Evolutionary conservation across 2,113 vertebrate genomes (phyloP), one percentile per base, ranked within the genome.

Genomic region (Girardinichthys multiradiatus): DNA sequence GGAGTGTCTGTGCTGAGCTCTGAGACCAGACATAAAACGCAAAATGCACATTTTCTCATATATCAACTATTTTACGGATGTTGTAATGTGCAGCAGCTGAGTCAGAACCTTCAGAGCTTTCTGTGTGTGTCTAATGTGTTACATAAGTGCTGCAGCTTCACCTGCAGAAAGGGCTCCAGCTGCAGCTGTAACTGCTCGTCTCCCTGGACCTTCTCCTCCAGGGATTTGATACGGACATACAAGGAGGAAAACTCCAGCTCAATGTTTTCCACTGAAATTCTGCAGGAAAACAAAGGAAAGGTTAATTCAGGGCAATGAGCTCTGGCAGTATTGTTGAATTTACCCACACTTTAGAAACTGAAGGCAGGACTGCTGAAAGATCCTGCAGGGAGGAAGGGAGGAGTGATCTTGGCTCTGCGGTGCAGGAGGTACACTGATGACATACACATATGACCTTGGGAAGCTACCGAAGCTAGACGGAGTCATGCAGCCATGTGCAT

Each of bases 81-180:
- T 58, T 13, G 31, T 79, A 21, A 59, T 79, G 65, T 68, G 28
- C 6, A 74, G 67, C 14, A 45, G 61, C 68, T 57, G 57, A 79
- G 74, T 86, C 83, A 83, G 77, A 70, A 76, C 67, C 2, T 31
- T 15, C 64, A 70, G 39, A 71, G 69, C 51, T 57, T 63, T 68
- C 63, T 81, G 24, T 33, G 24, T 31, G 29, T 54, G 19, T 24
- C 4, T 19, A 17, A 15, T 42, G 19, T 42, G 61, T 80, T 63
- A 71, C 29, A 64, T 64, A 72, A 74, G 31, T 31, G 39, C 63
- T 63, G 79, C 62, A 64, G 74, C 60, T 88, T 83, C 85, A 99
- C 98, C 96, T 98, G 95, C 63, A 98, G 93, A 85, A 99, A 98
- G 17, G 93, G 92, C 86, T 96, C 94, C 91, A 97, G 95, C 93